These are phyloP conservation scores for Paralinhomoeus sp. DNA, from an alignment of 2,888 invertebrate genomes.

Conservation along the genomic window DNA sequence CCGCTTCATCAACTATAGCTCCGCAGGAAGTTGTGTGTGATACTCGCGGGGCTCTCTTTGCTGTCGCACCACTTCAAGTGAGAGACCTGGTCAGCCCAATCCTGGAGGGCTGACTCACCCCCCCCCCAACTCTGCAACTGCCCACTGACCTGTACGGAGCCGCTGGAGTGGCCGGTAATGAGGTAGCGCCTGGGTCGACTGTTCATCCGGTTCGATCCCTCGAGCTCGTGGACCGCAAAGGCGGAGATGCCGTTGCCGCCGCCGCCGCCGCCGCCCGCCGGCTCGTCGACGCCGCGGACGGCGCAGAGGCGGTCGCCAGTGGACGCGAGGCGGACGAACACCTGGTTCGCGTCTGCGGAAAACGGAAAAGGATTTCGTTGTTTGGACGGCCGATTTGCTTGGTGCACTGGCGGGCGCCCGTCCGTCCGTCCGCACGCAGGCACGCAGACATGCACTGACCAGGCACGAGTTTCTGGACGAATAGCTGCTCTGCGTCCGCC, in stretches of 20 bases:
- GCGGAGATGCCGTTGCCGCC: slow-evolving; percentile 79
- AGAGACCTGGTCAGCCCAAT: too few relatives aligned
- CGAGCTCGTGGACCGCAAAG: slow-evolving; percentile 90
- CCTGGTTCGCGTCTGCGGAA: slow-evolving; percentile 80
- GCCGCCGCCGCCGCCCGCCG: slow-evolving; percentile 25
- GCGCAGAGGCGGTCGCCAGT: slow-evolving; percentile 55
- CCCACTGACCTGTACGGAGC: slow-evolving; percentile 46
- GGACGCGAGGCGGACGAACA: slow-evolving; percentile 77
- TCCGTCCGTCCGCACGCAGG: too few relatives aligned
- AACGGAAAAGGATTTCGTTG: too few relatives aligned
- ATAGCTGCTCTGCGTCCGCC: slow-evolving; percentile 83
- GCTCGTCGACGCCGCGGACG: background rate
- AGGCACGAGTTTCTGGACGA: slow-evolving; percentile 89
- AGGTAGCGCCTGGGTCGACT: slow-evolving; percentile 56
- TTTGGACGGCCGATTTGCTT: too few relatives aligned
- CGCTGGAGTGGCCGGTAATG: slow-evolving; percentile 73
- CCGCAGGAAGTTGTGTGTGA: too few relatives aligned
- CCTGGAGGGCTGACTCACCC: too few relatives aligned
- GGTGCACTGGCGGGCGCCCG: too few relatives aligned
- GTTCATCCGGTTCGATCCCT: slow-evolving; percentile 77
- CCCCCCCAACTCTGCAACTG: too few relatives aligned
- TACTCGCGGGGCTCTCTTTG: too few relatives aligned
- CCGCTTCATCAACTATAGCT: too few relatives aligned
- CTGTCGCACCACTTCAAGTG: too few relatives aligned
- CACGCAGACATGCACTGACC: too few relatives aligned